phyloP scores from a whole-genome alignment of 2,113 vertebrate genomes.

The Sakesphorus luctuosus region DNA sequence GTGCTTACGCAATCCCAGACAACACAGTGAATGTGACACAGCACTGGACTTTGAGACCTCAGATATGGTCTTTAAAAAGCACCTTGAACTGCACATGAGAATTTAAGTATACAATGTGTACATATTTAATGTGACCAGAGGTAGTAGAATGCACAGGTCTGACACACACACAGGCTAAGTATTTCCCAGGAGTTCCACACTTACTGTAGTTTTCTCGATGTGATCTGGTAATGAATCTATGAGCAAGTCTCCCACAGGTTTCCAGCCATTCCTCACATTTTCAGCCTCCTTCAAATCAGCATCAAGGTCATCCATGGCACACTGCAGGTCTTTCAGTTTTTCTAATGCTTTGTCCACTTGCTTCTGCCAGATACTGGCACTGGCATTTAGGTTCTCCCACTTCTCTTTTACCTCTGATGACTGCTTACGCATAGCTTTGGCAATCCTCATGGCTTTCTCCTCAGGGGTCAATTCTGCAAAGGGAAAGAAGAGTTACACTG shows the following conservation, averaged over 20 bases:
- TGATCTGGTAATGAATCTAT: slow-evolving; percentile 94
- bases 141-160: neutral
- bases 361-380: slow-evolving; percentile 87
- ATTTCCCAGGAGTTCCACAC: slow-evolving; percentile 5
- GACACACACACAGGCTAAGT: neutral
- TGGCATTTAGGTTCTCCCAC: slow-evolving; percentile 89
- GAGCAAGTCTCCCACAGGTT: slow-evolving; percentile 91
- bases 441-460: slow-evolving; percentile 89
- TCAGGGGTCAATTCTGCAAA: slow-evolving; percentile 90
- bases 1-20: neutral
- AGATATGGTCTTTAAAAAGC: neutral
- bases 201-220: slow-evolving; percentile 89
- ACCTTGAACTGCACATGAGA: neutral
- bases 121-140: neutral
- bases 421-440: slow-evolving; percentile 94
- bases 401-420: slow-evolving; percentile 91
- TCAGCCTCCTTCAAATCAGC: slow-evolving; percentile 86
- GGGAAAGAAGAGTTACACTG: neutral
- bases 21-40: neutral
- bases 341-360: slow-evolving; percentile 91
- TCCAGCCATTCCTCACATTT: slow-evolving; percentile 85
- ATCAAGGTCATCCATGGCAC: slow-evolving; percentile 92
- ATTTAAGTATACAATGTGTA: neutral
- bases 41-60: neutral
- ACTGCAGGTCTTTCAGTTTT: slow-evolving; percentile 91